Evolutionary conservation across 2,888 invertebrate genomes (phyloP), one percentile per base, ranked within the genome.

Genomic region (Rotaria socialis): DNA sequence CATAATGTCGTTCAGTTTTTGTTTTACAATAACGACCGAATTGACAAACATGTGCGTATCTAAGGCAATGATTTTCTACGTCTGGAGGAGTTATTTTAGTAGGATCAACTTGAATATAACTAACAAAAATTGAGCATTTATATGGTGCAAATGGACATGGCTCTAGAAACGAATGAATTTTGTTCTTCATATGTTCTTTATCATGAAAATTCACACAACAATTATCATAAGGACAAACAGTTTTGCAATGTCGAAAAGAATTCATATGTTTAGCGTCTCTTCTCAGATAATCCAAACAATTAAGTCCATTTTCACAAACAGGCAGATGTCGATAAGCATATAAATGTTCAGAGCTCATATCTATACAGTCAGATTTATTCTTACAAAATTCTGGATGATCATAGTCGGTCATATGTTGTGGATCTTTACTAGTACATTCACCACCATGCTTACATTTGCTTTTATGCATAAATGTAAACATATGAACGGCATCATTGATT

Each of bases 361-460:
- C 19, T 6, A 2, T 16, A 67, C 67, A 67, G 14, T 67, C 35
- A 2, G 14, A 35, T 67, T 41, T 2, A 43, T 80, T 10, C 4
- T 47, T 43, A n/a, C 80, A 80, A 80, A 24, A 80, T 5, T 80
- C 80, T 80, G 80, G 80, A 80, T 80, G 80, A 47, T 47, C 47
- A 47, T 24, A 80, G 0, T 80, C 80, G n/a, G 0, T 47, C 8
- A 47, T 47, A 80, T 80, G 80, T 80, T 11, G 7, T 11, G 80
- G 24, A 43, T 80, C 80, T 4, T 7, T n/a, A 47, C 8, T 47
- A 14, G 10, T 8, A 47, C 80, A 80, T 43, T n/a, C n/a, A n/a
- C 80, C 80, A 80, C 43, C n/a, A 11, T 80, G 8, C 0, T 80
- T 11, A 47, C 80, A 80, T 47, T 47, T 47, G 24, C 0, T 47